Base-by-base conservation (phyloP, 2,797 vertebrate species). In the Microctenopoma steveboyesi region DNA sequence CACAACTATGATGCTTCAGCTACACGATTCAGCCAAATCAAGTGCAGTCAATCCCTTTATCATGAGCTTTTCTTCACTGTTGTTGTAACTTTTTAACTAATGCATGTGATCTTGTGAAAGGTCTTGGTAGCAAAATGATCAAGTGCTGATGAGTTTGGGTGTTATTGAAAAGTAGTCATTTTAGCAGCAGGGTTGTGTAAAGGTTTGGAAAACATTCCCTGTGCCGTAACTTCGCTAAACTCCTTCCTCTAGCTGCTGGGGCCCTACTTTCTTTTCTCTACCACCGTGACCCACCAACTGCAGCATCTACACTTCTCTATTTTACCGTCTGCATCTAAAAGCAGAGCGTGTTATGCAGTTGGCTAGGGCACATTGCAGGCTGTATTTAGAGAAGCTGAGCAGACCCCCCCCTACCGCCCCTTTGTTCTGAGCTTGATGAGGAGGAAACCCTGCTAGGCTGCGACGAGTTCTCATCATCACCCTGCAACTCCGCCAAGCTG, bases 351-450 rank as follows among this genome's bases (percentile, higher is more conserved):
- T 73, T 64, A 48, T 68, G 74, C 82, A 72, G 76, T 90, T 83
- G 82, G 81, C 70, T 59, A 45, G 79, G 79, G 81, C 73, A 65
- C 51, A 76, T 84, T 76, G 67, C 72, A 82, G 82, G 78, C 88
- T 84, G 82, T 88, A 87, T 89, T 88, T 87, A 87, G 89, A 87
- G 83, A 83, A 88, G 81, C 81, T 39, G 81, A 83, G 82, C 76
- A 58, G 71, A 72, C 84, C 66, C 35, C 68, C 71, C 71, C 69
- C 69, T 3, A 30, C 84, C 62, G 60, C 87, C 82, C 79, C 81
- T 85, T 90, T 88, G 86, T 89, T 91, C 82, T 60, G 81, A 86
- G 85, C 84, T 85, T 87, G 88, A 92, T 89, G 87, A 92, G 88
- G 79, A 90, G 83, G 86, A 82, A 88, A 84, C 83, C 87, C 88